Conservation (phyloP, 2,113 vertebrate genomes). For the Gallinago media region DNA sequence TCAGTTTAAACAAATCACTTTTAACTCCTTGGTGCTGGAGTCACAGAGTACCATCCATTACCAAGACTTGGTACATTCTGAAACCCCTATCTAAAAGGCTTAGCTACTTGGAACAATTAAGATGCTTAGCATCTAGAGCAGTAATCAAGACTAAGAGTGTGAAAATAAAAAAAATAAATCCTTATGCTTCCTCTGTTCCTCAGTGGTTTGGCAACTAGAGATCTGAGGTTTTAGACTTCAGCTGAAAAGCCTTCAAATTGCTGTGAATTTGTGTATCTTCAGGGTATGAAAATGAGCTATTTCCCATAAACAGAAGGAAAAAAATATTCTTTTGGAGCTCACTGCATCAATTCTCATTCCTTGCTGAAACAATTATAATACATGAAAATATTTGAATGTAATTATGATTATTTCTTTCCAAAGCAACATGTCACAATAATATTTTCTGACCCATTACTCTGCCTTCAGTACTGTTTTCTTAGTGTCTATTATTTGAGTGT, state of each 20-base stretch:
- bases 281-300: not conserved
- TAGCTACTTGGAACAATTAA: not conserved
- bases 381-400: not conserved
- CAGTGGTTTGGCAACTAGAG: not conserved
- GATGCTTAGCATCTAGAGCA: not conserved
- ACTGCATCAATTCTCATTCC: not conserved
- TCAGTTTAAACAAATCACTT: not conserved
- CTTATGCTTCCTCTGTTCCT: not conserved
- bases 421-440: not conserved
- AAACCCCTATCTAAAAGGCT: not conserved
- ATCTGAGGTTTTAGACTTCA: not conserved
- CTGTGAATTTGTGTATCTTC: not conserved
- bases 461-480: not conserved
- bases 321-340: not conserved
- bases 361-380: not conserved
- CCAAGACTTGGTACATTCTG: not conserved
- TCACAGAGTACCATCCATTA: not conserved
- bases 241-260: not conserved
- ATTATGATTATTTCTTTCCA: not conserved
- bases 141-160: not conserved
- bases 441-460: not conserved
- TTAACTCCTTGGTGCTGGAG: not conserved
- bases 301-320: not conserved
- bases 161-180: not conserved
- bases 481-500: not conserved